These are phyloP conservation scores for Leucophenga maculata DNA, from an alignment of 2,888 invertebrate genomes.

Conservation along the genomic window DNA sequence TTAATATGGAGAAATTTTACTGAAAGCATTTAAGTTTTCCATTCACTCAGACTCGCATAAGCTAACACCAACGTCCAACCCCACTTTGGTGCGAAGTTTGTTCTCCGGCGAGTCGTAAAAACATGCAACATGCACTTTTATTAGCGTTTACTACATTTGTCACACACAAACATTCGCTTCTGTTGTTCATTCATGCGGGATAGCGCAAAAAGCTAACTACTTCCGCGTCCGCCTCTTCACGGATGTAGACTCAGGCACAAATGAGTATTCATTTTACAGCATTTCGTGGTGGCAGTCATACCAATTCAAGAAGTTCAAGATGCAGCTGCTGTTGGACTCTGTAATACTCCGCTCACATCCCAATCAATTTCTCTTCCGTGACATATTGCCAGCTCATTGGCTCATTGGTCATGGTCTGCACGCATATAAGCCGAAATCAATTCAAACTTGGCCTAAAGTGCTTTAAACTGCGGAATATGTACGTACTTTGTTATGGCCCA, in stretches of 20 bases:
- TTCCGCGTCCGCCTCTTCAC: not conserved
- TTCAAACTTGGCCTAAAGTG: no score
- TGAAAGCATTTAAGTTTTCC: conserved; percentile 12
- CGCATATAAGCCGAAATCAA: no score
- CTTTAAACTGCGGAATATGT: no score
- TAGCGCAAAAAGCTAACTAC: not conserved
- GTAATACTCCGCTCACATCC: no score
- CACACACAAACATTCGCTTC: conserved; percentile 17
- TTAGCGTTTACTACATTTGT: conserved; percentile 61
- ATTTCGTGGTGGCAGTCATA: not conserved
- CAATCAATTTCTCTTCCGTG: no score
- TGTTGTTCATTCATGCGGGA: not conserved
- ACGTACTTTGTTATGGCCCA: no score
- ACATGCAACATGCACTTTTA: conserved; percentile 64
- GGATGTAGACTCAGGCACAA: not conserved
- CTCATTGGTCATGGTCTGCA: no score
- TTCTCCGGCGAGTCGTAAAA: conserved; percentile 48
- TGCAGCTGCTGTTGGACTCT: no score
- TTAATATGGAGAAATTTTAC: conserved; percentile 41
- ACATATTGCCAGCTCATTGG: no score
- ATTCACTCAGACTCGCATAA: not conserved
- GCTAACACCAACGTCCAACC: not conserved
- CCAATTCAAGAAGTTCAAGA: no score
- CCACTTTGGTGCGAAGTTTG: not conserved
- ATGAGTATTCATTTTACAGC: conserved; percentile 13